phyloP scores from a whole-genome alignment of 2,888 invertebrate genomes.

The Mantis religiosa region DNA sequence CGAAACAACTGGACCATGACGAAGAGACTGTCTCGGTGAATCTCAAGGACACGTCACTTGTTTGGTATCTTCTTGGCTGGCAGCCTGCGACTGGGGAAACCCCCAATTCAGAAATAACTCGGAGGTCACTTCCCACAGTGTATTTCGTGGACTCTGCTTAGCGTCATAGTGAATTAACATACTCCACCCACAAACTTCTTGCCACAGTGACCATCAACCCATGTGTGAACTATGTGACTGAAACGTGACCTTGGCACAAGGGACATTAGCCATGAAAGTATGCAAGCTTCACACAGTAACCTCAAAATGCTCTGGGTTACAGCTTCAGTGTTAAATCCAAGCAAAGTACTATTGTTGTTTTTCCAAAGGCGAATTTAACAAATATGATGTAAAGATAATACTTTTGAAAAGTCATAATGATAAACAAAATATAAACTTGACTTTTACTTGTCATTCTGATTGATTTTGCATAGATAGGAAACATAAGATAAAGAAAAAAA shows the following conservation, averaged over 20 bases:
- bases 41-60: background rate
- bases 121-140: background rate
- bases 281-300: background rate
- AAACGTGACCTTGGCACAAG: background rate
- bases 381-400: too few relatives aligned
- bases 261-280: background rate
- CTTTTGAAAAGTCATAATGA: too few relatives aligned
- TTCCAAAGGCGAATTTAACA: too few relatives aligned
- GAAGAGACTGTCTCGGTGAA: background rate
- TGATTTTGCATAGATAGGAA: too few relatives aligned
- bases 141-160: background rate
- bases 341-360: too few relatives aligned
- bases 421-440: too few relatives aligned
- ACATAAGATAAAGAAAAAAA: too few relatives aligned
- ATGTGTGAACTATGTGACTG: background rate
- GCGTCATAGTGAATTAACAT: background rate
- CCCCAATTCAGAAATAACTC: background rate
- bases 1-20: background rate
- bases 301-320: background rate
- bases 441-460: too few relatives aligned
- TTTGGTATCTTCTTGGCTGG: background rate
- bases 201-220: background rate
- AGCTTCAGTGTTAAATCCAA: too few relatives aligned
- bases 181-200: background rate
- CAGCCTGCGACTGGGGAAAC: background rate